Percentiles rank a stretch among this genome's conserved stretches.
phyloP scores from a whole-genome alignment of 2,113 vertebrate genomes.

The Dicrurus megarhynchus region DNA sequence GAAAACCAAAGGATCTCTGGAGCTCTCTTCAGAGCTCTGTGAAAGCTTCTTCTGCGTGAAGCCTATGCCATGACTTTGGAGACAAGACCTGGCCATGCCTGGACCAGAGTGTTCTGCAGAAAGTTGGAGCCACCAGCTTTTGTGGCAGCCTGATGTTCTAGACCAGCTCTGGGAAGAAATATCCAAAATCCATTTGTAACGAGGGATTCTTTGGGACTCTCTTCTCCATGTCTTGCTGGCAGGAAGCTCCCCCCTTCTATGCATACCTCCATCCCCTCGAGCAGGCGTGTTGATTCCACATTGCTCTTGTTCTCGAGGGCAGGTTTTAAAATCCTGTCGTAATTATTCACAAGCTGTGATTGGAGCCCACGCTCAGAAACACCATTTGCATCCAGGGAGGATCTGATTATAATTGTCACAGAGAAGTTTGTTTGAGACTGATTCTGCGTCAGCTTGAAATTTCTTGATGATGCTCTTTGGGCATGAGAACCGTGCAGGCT shows the following conservation, averaged over 20 bases:
- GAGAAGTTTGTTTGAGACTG: conserved; percentile 17
- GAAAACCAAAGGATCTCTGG: background rate
- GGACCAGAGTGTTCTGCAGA: background rate
- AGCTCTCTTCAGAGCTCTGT: background rate
- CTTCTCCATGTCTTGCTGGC: background rate
- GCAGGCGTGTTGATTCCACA: background rate
- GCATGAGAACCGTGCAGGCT: background rate
- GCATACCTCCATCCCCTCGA: background rate
- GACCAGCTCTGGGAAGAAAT: background rate
- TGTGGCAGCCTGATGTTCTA: background rate
- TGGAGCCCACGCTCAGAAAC: background rate
- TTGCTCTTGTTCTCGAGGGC: background rate
- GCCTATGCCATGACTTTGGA: background rate
- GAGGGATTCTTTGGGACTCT: background rate
- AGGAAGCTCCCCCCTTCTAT: background rate
- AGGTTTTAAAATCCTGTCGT: background rate
- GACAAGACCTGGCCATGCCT: background rate
- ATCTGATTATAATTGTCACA: background rate
- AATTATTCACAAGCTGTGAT: background rate
- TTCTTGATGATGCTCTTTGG: background rate
- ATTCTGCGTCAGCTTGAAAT: background rate
- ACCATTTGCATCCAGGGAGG: background rate
- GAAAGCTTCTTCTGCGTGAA: background rate
- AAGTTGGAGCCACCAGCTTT: background rate
- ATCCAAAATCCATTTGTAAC: background rate